A percentile compares a stretch with the other conserved stretches of the same genome.
Evolutionary conservation across 2,888 invertebrate species (phyloP).

Genomic region (Agrilus cyanescens): DNA sequence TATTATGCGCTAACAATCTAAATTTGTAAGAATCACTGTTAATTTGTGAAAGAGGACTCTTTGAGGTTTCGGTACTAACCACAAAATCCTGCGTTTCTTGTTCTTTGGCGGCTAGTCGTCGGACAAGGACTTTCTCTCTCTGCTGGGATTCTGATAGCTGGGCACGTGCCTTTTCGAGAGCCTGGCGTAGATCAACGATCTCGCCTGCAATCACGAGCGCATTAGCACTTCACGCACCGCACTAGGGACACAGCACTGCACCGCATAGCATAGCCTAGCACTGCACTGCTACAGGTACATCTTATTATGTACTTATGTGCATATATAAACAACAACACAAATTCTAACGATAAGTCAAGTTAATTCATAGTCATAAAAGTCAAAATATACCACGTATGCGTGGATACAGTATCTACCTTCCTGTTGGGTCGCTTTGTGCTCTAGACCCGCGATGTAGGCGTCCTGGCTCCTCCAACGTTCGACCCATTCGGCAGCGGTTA

Average conservation of each 20-base stretch:
- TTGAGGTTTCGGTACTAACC: conserved; percentile 47
- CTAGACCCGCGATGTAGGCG: conserved; percentile 62
- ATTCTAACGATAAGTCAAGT: conserved; percentile 18
- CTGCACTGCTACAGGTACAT: conserved; percentile 15
- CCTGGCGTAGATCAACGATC: conserved; percentile 58
- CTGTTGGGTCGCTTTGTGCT: conserved; percentile 61
- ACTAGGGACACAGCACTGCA: conserved; percentile 15
- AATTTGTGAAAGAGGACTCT: conserved; percentile 7
- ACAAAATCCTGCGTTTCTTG: conserved; percentile 94
- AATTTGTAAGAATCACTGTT: conserved; percentile 17
- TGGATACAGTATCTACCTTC: conserved; percentile 53
- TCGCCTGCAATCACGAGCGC: conserved; percentile 46
- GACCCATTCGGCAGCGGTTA: conserved; percentile 53
- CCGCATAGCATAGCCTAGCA: conserved; percentile 14
- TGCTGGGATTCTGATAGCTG: conserved; percentile 80
- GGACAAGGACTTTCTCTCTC: conserved; percentile 83
- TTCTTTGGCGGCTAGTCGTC: conserved; percentile 87
- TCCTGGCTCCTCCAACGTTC: conserved; percentile 66
- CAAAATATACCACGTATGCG: conserved; percentile 26
- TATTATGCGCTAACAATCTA: too few relatives aligned
- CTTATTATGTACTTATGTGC: conserved; percentile 4
- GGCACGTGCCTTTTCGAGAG: conserved; percentile 67
- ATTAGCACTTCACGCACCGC: conserved; percentile 19
- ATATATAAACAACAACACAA: conserved; percentile 6
- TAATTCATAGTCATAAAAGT: conserved; percentile 18